A percentile compares a stretch with the other conserved stretches of the same genome.
phyloP scores from a whole-genome alignment of 2,888 invertebrate species.

The Eueremaeus valkanovi region DNA sequence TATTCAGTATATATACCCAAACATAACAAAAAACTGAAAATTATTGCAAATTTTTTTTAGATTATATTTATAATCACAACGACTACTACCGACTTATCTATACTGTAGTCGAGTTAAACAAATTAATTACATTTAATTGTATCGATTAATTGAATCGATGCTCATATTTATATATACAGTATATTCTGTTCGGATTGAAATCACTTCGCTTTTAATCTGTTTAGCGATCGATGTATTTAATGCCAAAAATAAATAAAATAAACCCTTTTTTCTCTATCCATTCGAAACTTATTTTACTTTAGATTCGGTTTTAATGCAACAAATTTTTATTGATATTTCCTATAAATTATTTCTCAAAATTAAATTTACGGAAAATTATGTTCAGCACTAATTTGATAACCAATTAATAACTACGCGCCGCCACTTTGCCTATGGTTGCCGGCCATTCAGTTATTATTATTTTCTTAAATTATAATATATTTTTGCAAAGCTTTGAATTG shows the following conservation, averaged over 20 bases:
- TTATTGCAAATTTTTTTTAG: neutral
- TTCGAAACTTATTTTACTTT: neutral
- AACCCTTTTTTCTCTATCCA: neutral
- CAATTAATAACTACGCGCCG: neutral
- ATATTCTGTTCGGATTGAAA: neutral
- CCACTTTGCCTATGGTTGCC: neutral
- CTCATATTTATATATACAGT: too few relatives aligned
- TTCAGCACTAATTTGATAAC: neutral
- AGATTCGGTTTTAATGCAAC: neutral
- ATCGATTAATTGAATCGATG: conserved; percentile 7
- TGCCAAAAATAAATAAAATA: neutral
- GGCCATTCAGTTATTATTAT: neutral
- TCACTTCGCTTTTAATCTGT: neutral
- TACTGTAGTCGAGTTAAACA: too few relatives aligned
- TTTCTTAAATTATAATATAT: neutral
- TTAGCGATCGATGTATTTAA: neutral
- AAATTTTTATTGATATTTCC: neutral
- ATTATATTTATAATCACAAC: neutral
- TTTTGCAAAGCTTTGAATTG: neutral
- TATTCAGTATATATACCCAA: neutral
- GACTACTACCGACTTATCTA: too few relatives aligned
- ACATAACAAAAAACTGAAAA: neutral
- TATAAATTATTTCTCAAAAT: neutral
- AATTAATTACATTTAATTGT: conserved; percentile 1
- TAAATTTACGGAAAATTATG: neutral